Evolutionary conservation across 2,113 vertebrate species (phyloP).

Genomic region (Salvelinus alpinus): DNA sequence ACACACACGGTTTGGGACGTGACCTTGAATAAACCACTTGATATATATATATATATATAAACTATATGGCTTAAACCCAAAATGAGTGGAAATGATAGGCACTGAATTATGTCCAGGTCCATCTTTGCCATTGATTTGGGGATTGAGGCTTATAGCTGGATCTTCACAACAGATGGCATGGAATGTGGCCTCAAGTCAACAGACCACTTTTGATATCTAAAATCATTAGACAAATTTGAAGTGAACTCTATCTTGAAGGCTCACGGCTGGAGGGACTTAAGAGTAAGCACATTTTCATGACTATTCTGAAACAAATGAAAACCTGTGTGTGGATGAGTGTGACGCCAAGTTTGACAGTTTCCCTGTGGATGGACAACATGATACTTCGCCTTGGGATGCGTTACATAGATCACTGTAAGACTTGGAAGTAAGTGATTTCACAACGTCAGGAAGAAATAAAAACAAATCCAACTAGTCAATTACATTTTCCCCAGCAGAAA

Average conservation of each 20-base stretch:
- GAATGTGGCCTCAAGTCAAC: no score
- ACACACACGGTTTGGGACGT: no score
- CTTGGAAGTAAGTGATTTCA: constrained; percentile 50
- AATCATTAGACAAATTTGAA: no score
- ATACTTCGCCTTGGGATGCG: constrained; percentile 17
- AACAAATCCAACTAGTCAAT: constrained; percentile 29
- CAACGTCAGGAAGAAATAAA: constrained; percentile 34
- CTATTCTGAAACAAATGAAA: neutral
- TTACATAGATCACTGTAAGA: constrained; percentile 48
- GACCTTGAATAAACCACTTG: no score
- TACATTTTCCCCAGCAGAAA: constrained; percentile 29
- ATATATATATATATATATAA: no score
- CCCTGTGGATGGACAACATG: constrained; percentile 32
- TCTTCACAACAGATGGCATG: no score
- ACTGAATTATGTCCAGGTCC: no score
- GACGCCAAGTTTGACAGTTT: constrained; percentile 4
- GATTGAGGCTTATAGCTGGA: no score
- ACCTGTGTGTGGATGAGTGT: constrained; percentile 16
- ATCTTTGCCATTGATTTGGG: no score
- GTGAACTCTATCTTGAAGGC: neutral
- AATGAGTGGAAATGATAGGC: no score
- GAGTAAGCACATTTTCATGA: constrained; percentile 5
- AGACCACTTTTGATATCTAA: no score
- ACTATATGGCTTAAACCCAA: no score
- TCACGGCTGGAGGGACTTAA: neutral